phyloP scores from a whole-genome alignment of 92 coral and sea anemone species.

The Parazoanthus swiftii region DNA sequence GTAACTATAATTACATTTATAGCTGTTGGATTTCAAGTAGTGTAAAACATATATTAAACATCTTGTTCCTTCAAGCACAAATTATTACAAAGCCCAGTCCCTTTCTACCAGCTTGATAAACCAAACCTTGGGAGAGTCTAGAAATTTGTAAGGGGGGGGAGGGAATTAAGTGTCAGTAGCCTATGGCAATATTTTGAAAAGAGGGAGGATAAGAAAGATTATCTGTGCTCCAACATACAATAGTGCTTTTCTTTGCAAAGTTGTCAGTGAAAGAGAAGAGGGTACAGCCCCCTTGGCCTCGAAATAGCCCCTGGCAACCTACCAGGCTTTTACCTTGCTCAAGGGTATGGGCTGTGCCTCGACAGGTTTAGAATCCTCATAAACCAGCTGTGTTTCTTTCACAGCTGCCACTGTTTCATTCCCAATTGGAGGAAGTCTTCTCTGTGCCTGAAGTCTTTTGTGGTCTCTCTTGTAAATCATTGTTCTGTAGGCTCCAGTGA shows the following conservation, averaged over 20 bases:
- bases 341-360: constrained; percentile 1
- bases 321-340: not conserved
- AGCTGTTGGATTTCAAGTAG: too few species aligned
- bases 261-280: too few species aligned
- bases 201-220: too few species aligned
- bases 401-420: constrained; percentile 18
- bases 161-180: too few species aligned
- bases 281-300: not conserved
- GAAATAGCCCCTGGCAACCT: not conserved
- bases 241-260: too few species aligned
- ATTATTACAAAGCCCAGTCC: not conserved
- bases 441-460: constrained; percentile 74
- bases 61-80: not conserved
- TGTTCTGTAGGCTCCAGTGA: constrained; percentile 74
- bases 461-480: constrained; percentile 86
- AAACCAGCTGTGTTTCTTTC: constrained; percentile 13
- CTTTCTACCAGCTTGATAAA: not conserved
- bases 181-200: too few species aligned
- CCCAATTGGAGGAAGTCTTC: constrained; percentile 52
- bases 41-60: too few species aligned
- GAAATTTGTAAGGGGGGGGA: too few species aligned
- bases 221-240: too few species aligned
- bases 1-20: too few species aligned
- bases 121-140: too few species aligned
- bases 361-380: not conserved